Evolutionary conservation across 2,797 vertebrate species (phyloP).

Genomic region (Microctenopoma lineatum): DNA sequence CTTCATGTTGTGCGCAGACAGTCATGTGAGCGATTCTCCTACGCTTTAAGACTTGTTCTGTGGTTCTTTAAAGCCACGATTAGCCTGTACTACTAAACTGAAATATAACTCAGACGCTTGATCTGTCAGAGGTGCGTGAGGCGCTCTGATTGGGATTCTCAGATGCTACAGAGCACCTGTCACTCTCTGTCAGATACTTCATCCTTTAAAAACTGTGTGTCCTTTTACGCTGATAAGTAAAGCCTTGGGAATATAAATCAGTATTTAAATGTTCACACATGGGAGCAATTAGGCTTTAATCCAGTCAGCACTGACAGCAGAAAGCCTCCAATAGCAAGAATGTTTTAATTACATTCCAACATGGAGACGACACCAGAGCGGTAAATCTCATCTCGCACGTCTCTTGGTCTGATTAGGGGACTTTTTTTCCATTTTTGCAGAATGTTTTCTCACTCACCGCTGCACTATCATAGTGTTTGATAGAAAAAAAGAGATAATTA

Average conservation of each 20-base stretch:
- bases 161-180: constrained; percentile 68
- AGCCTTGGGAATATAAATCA: constrained; percentile 39
- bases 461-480: too few relatives aligned
- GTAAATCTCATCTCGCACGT: constrained; percentile 34
- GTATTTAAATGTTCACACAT: constrained; percentile 43
- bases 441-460: too few relatives aligned
- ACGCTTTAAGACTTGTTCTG: constrained; percentile 25
- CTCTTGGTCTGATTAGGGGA: constrained; percentile 17
- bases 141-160: constrained; percentile 58
- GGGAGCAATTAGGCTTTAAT: constrained; percentile 59
- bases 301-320: constrained; percentile 38
- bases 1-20: constrained; percentile 59
- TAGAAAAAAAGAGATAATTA: too few relatives aligned
- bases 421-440: constrained; percentile 11
- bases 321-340: constrained; percentile 53
- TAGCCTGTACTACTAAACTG: constrained; percentile 27
- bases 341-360: constrained; percentile 73
- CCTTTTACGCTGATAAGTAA: constrained; percentile 50
- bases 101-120: constrained; percentile 21
- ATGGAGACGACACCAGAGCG: constrained; percentile 37
- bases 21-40: constrained; percentile 19
- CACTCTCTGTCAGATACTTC: constrained; percentile 58
- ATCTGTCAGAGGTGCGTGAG: constrained; percentile 28
- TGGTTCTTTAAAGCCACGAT: constrained; percentile 33
- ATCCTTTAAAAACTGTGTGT: constrained; percentile 37